Base-by-base conservation (phyloP, 2,888 invertebrate genomes). In the Rambutsinella grinnellia region DNA sequence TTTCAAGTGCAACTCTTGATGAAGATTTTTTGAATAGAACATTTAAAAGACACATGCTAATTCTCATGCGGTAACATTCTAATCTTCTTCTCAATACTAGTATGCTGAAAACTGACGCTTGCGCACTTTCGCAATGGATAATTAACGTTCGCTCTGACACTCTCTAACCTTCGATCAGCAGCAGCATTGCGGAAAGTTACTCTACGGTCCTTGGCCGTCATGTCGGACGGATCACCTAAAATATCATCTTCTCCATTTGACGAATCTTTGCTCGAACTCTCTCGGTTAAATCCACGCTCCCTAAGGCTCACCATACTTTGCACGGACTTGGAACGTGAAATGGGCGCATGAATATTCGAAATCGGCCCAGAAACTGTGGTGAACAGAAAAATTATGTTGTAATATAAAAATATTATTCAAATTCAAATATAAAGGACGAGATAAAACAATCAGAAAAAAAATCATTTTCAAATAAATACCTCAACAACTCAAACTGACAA, bases 61-160 rank as follows among this genome's bases (percentile, higher is more conserved):
- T 83, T 78, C 61, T 83, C 81, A 82, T 83, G 79, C 72, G 83
- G 69, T 65, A 79, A 69, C 82, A 83, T 82, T 68, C 81, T 71
- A 63, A 82, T 62, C n/a, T 81, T 79, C 53, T 81, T 82, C 58
- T 83, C 83, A 63, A 82, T 77, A 53, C 76, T 69, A 54, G 62
- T 79, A 49, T 81, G 77, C 24, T 83, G 79, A 62, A 82, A 81
- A 77, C 79, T 80, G 67, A 80, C 80, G 68, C 81, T 82, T 70
- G 80, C 80, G 80, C 82, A 81, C 70, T 83, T 82, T 76, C 82
- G 65, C 65, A 81, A 71, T 23, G 81, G 76, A 51, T 77, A 81
- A 70, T 70, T 58, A 65, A 65, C 65, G 49, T 63, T 63, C 36
- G 70, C 56, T 60, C 62, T 51, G 46, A 46, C 63, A 28, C 75